Base-by-base conservation (phyloP, 2,797 vertebrate genomes). In the Margarornis squamiger region DNA sequence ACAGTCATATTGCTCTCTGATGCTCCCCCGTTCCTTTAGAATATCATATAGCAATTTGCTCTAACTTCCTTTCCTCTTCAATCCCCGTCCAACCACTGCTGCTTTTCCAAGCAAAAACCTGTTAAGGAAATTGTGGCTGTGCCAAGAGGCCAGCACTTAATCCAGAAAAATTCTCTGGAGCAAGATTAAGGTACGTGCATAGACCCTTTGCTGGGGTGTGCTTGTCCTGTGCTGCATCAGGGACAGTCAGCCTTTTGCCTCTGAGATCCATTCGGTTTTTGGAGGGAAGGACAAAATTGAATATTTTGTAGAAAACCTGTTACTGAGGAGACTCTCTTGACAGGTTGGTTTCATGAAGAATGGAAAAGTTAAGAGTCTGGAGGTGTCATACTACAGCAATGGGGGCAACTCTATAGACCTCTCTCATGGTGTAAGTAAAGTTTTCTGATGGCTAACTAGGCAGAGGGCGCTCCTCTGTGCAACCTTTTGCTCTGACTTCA, bases 331-430 rank as follows among this genome's bases (percentile, higher is more conserved):
- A 29, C 45, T 91, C 21, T 96, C 86, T 92, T 76, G 10, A 12
- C 91, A 99, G 99, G 99, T 99, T 81, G 99, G 99, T 51, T 99
- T 98, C 88, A 98, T 98, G 95, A 98, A 98, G 94, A 98, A 98
- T 6, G 99, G 99, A 30, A 98, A 95, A 91, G 95, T 99, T 4
- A 97, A 98, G 41, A 98, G 99, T 39, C 95, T 99, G 88, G 98
- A 99, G 18, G 98, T 99, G 61, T 97, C 97, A 0, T 98, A 98
- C 91, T 99, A 99, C 96, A 96, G 97, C 89, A 99, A 99, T 16
- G 97, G 90, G 1, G 99, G 99, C 29, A 99, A 99, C 97, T 98
- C 98, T 20, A 14, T 88, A 93, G 99, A 99, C 83, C 98, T 99
- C 18, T 99, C 99, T 66, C 74, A 96, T 2, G 95, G 98, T 19